Evolutionary conservation across 2,797 vertebrate species (phyloP).

Genomic region (Leptatherina wallacei): DNA sequence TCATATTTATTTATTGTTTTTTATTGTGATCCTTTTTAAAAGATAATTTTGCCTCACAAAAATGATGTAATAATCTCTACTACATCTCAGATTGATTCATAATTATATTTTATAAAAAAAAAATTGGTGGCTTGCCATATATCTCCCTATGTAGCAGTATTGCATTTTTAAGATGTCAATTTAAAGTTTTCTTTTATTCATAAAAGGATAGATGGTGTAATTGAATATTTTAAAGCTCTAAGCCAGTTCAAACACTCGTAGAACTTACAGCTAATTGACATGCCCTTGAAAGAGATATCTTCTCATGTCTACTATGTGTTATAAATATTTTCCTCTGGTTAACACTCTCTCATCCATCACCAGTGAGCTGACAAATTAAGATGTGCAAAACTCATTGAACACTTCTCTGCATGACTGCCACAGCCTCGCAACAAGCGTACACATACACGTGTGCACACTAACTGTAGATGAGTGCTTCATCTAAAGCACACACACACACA

Average conservation of each 20-base stretch:
- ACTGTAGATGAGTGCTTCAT: slow-evolving; percentile 42
- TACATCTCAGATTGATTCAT: background rate
- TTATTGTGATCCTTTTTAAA: background rate
- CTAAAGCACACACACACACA: slow-evolving; percentile 46
- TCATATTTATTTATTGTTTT: background rate
- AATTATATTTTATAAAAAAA: too few species aligned
- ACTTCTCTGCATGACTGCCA: slow-evolving; percentile 69
- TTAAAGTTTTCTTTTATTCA: background rate
- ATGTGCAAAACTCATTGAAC: slow-evolving; percentile 74
- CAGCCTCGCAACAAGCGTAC: slow-evolving; percentile 50
- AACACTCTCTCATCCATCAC: slow-evolving; percentile 60
- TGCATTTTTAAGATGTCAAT: background rate
- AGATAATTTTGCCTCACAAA: background rate
- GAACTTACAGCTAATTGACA: background rate
- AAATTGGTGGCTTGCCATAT: background rate
- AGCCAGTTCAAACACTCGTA: background rate
- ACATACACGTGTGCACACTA: slow-evolving; percentile 41
- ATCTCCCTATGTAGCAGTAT: background rate
- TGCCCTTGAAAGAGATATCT: background rate
- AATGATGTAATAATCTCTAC: background rate
- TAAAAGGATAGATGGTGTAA: background rate
- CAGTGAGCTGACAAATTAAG: slow-evolving; percentile 82
- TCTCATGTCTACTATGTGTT: slow-evolving; percentile 25
- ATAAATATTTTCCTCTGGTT: background rate
- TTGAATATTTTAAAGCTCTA: background rate